A percentile compares a stretch with the other conserved stretches of the same genome.
Evolutionary conservation across 2,888 invertebrate genomes (phyloP).

Genomic region (Galeopsomyia nigrocyanea): DNA sequence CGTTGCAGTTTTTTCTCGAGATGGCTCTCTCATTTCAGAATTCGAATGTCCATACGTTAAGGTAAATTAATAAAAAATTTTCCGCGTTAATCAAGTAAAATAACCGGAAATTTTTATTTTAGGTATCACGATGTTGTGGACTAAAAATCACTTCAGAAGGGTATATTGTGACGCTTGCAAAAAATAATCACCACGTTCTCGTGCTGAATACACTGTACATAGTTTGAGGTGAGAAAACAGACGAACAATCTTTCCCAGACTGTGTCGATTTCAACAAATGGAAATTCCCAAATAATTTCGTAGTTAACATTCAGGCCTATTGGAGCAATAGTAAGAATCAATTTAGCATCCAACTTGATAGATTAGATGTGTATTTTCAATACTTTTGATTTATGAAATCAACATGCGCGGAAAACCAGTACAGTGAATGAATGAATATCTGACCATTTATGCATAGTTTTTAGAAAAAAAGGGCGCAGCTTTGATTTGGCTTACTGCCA

Average conservation of each 20-base stretch:
- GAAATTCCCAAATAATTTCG: conserved; percentile 52
- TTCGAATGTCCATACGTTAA: conserved; percentile 98
- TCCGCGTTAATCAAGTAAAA: background rate
- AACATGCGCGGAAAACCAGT: conserved; percentile 50
- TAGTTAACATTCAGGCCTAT: conserved; percentile 64
- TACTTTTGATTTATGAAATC: conserved; percentile 64
- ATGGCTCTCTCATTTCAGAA: conserved; percentile 88
- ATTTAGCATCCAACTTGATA: conserved; percentile 61
- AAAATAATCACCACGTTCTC: conserved; percentile 98
- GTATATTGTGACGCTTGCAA: conserved; percentile 95
- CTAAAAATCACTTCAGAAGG: conserved; percentile 97
- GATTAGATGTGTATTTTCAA: conserved; percentile 60
- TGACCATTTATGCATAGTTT: conserved; percentile 61
- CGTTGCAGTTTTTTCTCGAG: conserved; percentile 93
- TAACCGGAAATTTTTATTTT: conserved; percentile 54
- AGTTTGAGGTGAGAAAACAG: conserved; percentile 77
- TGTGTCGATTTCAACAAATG: conserved; percentile 62
- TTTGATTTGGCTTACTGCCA: conserved; percentile 44
- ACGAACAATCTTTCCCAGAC: conserved; percentile 57
- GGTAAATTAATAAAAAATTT: conserved; percentile 71
- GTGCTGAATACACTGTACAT: conserved; percentile 95
- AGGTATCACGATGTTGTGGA: conserved; percentile 98
- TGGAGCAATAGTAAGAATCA: conserved; percentile 61
- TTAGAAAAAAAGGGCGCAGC: conserved; percentile 42
- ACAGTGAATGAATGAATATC: conserved; percentile 50